Evolutionary conservation across 92 coral and sea anemone species (phyloP).

Genomic region (Actinostola sp.): DNA sequence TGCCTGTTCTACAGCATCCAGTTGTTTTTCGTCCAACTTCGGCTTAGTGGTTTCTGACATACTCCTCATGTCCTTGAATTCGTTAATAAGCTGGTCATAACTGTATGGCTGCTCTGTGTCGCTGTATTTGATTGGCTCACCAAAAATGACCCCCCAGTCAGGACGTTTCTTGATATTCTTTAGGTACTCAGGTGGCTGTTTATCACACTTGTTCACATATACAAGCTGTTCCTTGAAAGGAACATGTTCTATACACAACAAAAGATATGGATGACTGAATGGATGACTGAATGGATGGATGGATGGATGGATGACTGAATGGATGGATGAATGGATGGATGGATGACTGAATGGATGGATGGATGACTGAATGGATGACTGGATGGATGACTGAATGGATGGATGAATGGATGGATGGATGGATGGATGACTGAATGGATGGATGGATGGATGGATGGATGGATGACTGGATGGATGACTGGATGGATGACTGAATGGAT

Average conservation of each 20-base stretch:
- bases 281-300: too few relatives aligned
- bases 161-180: slow-evolving; percentile 39
- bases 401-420: too few relatives aligned
- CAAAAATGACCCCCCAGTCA: slow-evolving; percentile 71
- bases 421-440: neutral
- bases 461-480: neutral
- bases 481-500: slow-evolving; percentile 2
- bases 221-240: slow-evolving; percentile 66
- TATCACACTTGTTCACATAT: slow-evolving; percentile 18
- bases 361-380: too few relatives aligned
- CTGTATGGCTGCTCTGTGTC: neutral
- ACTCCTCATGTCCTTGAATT: slow-evolving; percentile 20
- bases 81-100: slow-evolving; percentile 34
- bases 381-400: too few relatives aligned
- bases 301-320: too few relatives aligned
- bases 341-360: too few relatives aligned
- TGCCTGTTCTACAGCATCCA: slow-evolving; percentile 67
- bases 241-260: slow-evolving; percentile 36
- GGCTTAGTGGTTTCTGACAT: slow-evolving; percentile 1
- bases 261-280: neutral
- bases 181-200: slow-evolving; percentile 56
- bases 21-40: slow-evolving; percentile 68
- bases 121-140: neutral
- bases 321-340: too few relatives aligned
- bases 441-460: neutral